phyloP scores from a whole-genome alignment of 1,140 invertebrate species.

The Anastrepha ludens region DNA sequence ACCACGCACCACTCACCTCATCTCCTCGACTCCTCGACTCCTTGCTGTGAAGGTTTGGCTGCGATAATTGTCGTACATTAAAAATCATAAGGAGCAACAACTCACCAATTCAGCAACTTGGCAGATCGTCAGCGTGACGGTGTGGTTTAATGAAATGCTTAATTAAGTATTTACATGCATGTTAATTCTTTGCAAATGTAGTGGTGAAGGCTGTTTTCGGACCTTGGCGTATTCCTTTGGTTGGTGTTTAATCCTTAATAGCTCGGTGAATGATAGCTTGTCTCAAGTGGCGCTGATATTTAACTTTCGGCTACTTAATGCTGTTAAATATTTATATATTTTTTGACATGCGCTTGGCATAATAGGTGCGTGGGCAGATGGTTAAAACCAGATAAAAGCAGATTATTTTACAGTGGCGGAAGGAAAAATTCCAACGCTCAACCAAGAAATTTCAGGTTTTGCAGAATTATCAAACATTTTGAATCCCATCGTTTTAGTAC shows the following conservation, averaged over 20 bases:
- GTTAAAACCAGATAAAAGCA: no score
- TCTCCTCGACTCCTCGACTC: not conserved
- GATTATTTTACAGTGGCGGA: no score
- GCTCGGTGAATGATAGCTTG: not conserved
- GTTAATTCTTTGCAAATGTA: not conserved
- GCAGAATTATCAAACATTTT: no score
- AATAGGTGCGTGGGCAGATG: no score
- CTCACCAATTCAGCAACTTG: not conserved
- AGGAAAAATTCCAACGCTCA: no score
- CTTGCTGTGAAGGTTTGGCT: not conserved
- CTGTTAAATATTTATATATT: not conserved
- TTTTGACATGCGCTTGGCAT: no score
- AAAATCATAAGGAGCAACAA: conserved; percentile 3
- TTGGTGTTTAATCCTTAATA: not conserved
- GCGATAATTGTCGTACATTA: conserved; percentile 32
- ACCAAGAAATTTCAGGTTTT: no score
- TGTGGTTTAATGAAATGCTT: conserved; percentile 39
- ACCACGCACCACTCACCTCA: not conserved
- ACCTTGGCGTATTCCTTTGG: not conserved
- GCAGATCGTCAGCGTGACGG: not conserved
- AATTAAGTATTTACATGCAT: conserved; percentile 43
- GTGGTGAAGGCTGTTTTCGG: not conserved
- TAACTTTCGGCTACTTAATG: not conserved
- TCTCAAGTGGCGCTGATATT: not conserved
- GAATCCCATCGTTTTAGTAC: no score